A percentile compares a stretch with the other conserved stretches of the same genome.
Conservation (phyloP, 1,140 invertebrate species). For the Pemphigus obesinymphae region DNA sequence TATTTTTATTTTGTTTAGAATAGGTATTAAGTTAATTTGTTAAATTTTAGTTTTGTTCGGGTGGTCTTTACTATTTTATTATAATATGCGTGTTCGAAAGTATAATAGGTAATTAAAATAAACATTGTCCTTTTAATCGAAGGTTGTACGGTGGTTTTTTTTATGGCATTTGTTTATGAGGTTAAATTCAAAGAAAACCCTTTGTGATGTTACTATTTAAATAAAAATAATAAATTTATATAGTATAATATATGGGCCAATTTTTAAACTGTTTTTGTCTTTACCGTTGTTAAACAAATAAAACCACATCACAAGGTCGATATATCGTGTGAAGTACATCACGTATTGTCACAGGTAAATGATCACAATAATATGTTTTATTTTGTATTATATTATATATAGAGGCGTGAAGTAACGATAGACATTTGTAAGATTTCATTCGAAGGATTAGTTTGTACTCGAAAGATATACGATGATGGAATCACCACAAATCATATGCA, state of each 20-base stretch:
- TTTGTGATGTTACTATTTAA: background rate
- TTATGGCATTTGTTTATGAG: background rate
- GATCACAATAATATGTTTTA: slow-evolving; percentile 7
- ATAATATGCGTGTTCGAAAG: too few species aligned
- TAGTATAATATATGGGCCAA: slow-evolving; percentile 18
- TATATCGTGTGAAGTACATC: background rate
- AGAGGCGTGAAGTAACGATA: background rate
- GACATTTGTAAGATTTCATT: background rate
- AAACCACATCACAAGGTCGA: background rate
- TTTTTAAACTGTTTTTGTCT: background rate
- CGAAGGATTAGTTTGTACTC: background rate
- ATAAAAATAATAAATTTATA: too few species aligned
- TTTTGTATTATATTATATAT: background rate
- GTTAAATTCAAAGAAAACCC: background rate
- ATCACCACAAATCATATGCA: background rate
- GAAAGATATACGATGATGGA: background rate
- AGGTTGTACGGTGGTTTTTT: background rate
- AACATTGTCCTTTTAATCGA: background rate
- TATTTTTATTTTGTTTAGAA: too few species aligned
- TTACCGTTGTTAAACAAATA: background rate
- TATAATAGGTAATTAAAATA: background rate
- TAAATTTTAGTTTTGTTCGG: too few species aligned
- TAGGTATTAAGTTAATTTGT: too few species aligned
- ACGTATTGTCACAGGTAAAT: slow-evolving; percentile 34
- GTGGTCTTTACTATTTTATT: too few species aligned